Evolutionary conservation across 2,888 invertebrate genomes (phyloP).

Genomic region (Cheilosia variabilis): DNA sequence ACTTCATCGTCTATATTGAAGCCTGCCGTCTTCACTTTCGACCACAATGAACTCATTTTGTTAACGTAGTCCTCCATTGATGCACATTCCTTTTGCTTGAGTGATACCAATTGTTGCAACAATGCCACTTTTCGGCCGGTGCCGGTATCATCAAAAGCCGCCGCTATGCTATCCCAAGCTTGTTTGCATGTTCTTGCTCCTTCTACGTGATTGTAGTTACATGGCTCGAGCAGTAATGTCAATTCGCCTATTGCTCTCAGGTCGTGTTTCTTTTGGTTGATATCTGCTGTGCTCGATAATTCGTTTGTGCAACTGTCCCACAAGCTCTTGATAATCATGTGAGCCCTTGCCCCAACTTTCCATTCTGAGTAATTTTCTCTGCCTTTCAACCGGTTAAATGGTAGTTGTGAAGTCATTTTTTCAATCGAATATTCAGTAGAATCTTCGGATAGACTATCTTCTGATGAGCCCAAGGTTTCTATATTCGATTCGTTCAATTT

Average conservation of each 20-base stretch:
- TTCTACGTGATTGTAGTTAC: conserved; percentile 34
- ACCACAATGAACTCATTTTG: conserved; percentile 25
- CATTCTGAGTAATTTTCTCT: conserved; percentile 42
- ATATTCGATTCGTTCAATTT: background rate
- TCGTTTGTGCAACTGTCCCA: background rate
- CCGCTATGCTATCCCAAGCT: conserved; percentile 45
- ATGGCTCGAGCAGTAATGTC: conserved; percentile 43
- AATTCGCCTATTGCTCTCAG: conserved; percentile 51
- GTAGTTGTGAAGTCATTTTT: conserved; percentile 25
- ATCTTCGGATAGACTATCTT: background rate
- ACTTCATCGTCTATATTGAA: conserved; percentile 39
- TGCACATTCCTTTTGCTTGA: conserved; percentile 29
- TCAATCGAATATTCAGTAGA: background rate
- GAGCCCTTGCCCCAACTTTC: conserved; percentile 21
- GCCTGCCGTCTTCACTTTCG: conserved; percentile 14
- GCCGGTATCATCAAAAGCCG: conserved; percentile 53
- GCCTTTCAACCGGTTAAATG: conserved; percentile 31
- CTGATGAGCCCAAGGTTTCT: background rate
- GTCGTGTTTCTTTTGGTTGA: conserved; percentile 71
- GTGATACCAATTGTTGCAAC: conserved; percentile 49
- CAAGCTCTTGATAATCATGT: no score
- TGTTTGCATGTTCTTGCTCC: conserved; percentile 34
- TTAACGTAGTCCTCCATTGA: conserved; percentile 29
- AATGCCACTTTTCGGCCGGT: conserved; percentile 53
- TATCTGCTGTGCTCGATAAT: conserved; percentile 75